Base-by-base conservation (phyloP, 2,797 vertebrate genomes). In the Acanthurus lineatus region DNA sequence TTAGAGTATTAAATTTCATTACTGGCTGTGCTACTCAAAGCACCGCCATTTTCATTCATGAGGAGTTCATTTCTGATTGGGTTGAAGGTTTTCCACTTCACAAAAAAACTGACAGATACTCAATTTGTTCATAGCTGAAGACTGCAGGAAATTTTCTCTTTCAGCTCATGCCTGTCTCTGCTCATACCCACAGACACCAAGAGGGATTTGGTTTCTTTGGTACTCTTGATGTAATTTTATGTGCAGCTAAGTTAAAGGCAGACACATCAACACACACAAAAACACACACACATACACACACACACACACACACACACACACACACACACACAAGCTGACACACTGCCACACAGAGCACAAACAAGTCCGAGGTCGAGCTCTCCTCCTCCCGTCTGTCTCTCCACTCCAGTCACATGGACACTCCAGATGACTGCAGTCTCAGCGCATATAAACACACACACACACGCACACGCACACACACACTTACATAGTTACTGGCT, bases 381-480 rank as follows among this genome's bases (percentile, higher is more conserved):
- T 71, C 68, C 48, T 35, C 69, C 79, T 71, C 20, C 25, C 53
- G 44, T 49, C 64, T 35, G 59, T 76, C 84, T 48, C 84, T 82
- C 53, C 32, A 35, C 78, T 79, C 51, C 17, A 28, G 85, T 88
- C 88, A 91, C 84, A 84, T 87, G 87, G 84, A 86, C 40, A 42
- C 66, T 75, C 69, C 84, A 88, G 88, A 90, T 87, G 83, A 89
- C 89, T 85, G 81, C 64, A 3, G 49, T 89, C 88, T 85, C 65
- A 69, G 73, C 57, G 76, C 73, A 17, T 32, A 77, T 16, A 75
- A 28, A 73, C 17, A 76, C 66, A 73, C 42, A 44, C 62, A 62
- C 20, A 67, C 69, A 58, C 40, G 66, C 12, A 68, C 28, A 32
- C 28, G 4, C 28, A 32, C 28, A 32, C 28, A 32, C 28, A 32